Conservation (phyloP, 2,797 vertebrate species). For the Falco biarmicus region DNA sequence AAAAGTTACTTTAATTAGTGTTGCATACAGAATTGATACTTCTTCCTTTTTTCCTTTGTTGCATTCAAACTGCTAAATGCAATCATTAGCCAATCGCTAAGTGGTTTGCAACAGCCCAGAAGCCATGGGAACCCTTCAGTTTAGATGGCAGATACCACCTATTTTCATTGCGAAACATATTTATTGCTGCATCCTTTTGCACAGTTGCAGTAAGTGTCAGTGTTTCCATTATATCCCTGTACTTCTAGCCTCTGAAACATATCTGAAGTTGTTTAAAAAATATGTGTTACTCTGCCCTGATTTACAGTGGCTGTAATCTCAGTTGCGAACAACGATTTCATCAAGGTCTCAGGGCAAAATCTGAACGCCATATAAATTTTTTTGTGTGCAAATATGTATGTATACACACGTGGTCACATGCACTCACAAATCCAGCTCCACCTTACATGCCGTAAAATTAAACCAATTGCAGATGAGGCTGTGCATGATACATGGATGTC, state of each 20-base stretch:
- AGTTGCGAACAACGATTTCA: not conserved
- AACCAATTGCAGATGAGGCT: not conserved
- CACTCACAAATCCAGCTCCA: not conserved
- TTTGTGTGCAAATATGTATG: not conserved
- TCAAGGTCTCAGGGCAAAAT: not conserved
- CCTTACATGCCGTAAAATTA: not conserved
- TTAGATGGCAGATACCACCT: slow-evolving; percentile 17
- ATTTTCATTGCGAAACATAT: not conserved
- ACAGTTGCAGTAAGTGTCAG: not conserved
- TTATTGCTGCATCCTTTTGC: slow-evolving; percentile 16
- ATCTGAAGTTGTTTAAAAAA: not conserved
- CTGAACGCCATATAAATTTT: not conserved
- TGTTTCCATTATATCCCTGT: not conserved
- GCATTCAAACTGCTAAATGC: slow-evolving; percentile 77
- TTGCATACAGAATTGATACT: not conserved
- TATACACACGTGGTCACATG: not conserved
- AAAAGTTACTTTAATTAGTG: not conserved
- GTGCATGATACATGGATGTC: not conserved
- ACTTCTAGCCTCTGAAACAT: not conserved
- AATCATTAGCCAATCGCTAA: slow-evolving; percentile 82
- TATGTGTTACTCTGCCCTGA: not conserved
- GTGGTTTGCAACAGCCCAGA: slow-evolving; percentile 80
- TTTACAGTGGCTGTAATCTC: not conserved
- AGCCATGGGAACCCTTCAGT: slow-evolving; percentile 19
- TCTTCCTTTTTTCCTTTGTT: not conserved